Evolutionary conservation across 2,113 vertebrate species (phyloP).

Genomic region (Boleophthalmus pectinirostris): DNA sequence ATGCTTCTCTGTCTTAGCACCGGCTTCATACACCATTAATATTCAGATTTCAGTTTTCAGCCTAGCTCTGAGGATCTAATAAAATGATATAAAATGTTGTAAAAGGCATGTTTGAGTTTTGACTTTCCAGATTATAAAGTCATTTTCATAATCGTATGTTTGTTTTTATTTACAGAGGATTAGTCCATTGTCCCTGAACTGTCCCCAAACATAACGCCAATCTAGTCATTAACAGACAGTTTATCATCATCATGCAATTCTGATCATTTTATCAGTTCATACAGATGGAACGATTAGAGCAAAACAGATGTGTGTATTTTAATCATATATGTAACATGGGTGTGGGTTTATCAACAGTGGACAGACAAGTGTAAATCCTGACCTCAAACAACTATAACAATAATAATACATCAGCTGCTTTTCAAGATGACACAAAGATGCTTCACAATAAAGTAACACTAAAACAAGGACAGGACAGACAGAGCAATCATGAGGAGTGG

Average conservation of each 20-base stretch:
- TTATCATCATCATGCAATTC: not conserved
- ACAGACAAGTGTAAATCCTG: too few species aligned
- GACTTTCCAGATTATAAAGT: not conserved
- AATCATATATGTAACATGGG: too few species aligned
- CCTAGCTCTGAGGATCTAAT: too few species aligned
- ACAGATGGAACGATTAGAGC: not conserved
- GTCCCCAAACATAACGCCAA: not conserved
- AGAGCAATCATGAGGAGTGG: too few species aligned
- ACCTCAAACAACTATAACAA: too few species aligned
- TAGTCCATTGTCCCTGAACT: not conserved
- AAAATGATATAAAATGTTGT: too few species aligned
- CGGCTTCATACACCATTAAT: constrained; percentile 47
- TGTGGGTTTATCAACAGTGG: too few species aligned
- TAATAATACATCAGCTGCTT: too few species aligned
- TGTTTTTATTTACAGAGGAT: not conserved
- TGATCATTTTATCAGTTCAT: not conserved
- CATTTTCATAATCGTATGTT: not conserved
- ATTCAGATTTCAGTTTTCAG: constrained; percentile 32
- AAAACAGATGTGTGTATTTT: too few species aligned
- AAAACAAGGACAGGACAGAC: too few species aligned
- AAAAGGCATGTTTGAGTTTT: not conserved
- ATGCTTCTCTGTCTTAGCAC: constrained; percentile 26
- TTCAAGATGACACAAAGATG: too few species aligned
- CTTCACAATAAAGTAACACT: too few species aligned
- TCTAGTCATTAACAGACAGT: not conserved